A percentile compares a stretch with the other conserved stretches of the same genome.
These are phyloP conservation scores for Dasysyrphus tricinctus DNA, from an alignment of 2,888 invertebrate species.

Conservation along the genomic window DNA sequence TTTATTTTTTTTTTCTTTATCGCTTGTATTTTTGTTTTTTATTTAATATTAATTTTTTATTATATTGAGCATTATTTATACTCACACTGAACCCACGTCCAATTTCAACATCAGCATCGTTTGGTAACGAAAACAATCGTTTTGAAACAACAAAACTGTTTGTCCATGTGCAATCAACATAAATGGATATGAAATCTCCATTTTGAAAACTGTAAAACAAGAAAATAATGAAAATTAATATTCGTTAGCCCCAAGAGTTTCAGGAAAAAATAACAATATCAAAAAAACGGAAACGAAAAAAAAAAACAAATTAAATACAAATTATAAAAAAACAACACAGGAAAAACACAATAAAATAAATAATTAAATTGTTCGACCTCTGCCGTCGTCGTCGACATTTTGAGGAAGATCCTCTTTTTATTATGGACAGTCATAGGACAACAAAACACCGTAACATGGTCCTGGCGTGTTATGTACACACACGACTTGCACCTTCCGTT, in stretches of 20 bases:
- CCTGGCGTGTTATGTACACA: conserved; percentile 28
- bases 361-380: conserved; percentile 54
- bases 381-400: background rate
- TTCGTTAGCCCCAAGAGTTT: conserved; percentile 26
- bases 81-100: conserved; percentile 83
- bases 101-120: conserved; percentile 82
- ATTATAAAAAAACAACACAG: conserved; percentile 51
- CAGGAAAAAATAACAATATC: conserved; percentile 56
- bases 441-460: conserved; percentile 34
- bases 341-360: conserved; percentile 63
- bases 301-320: conserved; percentile 57
- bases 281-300: conserved; percentile 57
- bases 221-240: conserved; percentile 69
- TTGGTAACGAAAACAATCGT: conserved; percentile 81
- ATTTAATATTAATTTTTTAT: conserved; percentile 13
- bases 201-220: conserved; percentile 81
- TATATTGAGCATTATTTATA: conserved; percentile 70
- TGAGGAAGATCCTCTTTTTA: conserved; percentile 1
- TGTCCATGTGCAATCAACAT: conserved; percentile 83
- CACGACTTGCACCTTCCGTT: background rate
- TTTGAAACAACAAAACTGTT: conserved; percentile 83
- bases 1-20: background rate
- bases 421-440: conserved; percentile 8
- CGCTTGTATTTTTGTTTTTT: background rate
- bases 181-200: conserved; percentile 83